A percentile compares a stretch with the other conserved stretches of the same genome.
Conservation (phyloP, 2,113 vertebrate genomes). For the Riparia riparia region DNA sequence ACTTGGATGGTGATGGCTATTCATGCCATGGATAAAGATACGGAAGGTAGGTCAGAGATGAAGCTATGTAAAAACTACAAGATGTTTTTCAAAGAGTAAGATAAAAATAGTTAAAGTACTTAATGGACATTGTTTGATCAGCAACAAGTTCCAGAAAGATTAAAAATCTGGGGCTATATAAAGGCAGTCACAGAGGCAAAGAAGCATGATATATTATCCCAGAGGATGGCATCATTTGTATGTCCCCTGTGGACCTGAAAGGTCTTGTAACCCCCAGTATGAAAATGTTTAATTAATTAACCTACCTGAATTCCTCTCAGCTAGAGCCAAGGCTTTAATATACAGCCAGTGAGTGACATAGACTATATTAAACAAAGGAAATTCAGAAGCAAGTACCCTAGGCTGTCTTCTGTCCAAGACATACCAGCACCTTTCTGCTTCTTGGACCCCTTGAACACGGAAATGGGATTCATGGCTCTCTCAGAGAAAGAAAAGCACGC, state of each 20-base stretch:
- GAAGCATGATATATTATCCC: neutral
- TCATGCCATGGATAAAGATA: neutral
- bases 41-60: neutral
- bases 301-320: neutral
- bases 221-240: neutral
- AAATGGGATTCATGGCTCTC: neutral
- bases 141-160: neutral
- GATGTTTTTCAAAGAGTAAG: neutral
- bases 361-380: neutral
- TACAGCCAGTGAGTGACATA: neutral
- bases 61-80: neutral
- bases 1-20: neutral
- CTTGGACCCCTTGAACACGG: neutral
- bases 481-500: neutral
- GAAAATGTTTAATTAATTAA: constrained; percentile 48
- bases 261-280: neutral
- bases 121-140: neutral
- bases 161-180: neutral
- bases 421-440: neutral
- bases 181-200: neutral
- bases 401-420: neutral
- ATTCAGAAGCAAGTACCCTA: neutral
- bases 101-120: neutral
- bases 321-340: neutral
- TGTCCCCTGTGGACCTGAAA: constrained; percentile 2